A percentile compares a stretch with the other conserved stretches of the same genome.
These are phyloP conservation scores for Micromussa lordhowensis DNA, from an alignment of 92 coral and sea anemone genomes.

Conservation along the genomic window DNA sequence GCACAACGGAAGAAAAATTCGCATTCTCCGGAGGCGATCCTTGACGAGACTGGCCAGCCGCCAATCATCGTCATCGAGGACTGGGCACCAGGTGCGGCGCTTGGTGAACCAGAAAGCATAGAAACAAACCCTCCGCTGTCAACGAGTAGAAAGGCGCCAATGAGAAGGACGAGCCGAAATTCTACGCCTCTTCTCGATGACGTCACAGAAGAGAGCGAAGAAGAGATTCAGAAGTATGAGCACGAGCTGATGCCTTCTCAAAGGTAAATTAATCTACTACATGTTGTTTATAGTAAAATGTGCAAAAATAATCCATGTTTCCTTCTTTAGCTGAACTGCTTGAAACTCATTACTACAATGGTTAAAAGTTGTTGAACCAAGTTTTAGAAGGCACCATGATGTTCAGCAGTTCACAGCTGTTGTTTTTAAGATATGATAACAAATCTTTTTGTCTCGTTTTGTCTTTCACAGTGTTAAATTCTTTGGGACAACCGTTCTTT, in stretches of 20 bases:
- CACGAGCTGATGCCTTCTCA: constrained; percentile 60
- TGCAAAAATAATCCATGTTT: too few species aligned
- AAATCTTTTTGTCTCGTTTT: too few species aligned
- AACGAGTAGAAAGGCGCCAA: constrained; percentile 1
- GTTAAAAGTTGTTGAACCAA: too few species aligned
- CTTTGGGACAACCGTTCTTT: too few species aligned
- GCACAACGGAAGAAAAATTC: constrained; percentile 23
- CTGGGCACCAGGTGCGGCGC: constrained; percentile 52
- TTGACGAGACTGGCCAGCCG: constrained; percentile 56
- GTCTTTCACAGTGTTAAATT: too few species aligned
- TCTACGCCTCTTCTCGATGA: constrained; percentile 75
- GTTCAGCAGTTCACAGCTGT: too few species aligned
- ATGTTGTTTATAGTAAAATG: too few species aligned
- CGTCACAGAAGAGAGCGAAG: constrained; percentile 83
- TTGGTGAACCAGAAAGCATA: constrained; percentile 22
- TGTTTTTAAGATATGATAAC: too few species aligned
- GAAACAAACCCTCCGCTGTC: constrained; percentile 9
- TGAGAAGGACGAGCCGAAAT: constrained; percentile 55
- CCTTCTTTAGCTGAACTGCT: too few species aligned
- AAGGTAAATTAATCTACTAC: constrained; percentile 7
- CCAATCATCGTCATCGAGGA: constrained; percentile 95
- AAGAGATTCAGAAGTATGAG: constrained; percentile 76
- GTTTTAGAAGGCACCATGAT: too few species aligned
- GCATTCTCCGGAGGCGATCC: not conserved
- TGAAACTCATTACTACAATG: too few species aligned